Base-by-base conservation (phyloP, 2,113 vertebrate genomes). In the Rhineura floridana region DNA sequence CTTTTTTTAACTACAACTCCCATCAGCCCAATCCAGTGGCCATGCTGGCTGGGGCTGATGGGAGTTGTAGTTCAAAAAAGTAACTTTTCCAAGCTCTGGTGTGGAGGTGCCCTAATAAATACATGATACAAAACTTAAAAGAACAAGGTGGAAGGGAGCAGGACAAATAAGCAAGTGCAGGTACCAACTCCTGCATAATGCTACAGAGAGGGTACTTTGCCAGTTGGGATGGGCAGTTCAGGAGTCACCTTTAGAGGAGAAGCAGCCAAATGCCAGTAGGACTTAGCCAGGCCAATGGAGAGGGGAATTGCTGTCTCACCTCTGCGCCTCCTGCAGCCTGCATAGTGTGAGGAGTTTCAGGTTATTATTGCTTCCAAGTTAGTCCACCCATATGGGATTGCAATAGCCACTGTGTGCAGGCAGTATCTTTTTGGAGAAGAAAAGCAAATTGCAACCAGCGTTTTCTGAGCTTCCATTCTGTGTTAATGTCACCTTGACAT, bases 401-500 rank as follows among this genome's bases (percentile, higher is more conserved):
- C 36, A 13, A 1, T 48, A 62, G 78, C 85, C 90, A 48, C 55
- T 2, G 30, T 33, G 12, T 70, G 33, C 33, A 17, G 13, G 44
- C 55, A 15, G 39, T 28, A 28, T 12, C 3, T 1, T 90, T 90
- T 87, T 65, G 82, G 67, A 88, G 76, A 70, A 28, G 7, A 69
- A 39, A 0, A 0, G 33, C 76, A 69, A 1, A 7, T 19, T 48
- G 25, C 10, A 39, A 10, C 0, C 12, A 48, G 33, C 28, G 23
- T 11, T 86, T 89, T 42, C 39, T 13, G 30, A 89, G 12, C 2
- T 55, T 89, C 44, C n/a, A 36, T 88, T n/a, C 33, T n/a, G 48
- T 17, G 2, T 25, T 42, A 52, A 19, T 55, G 69, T 90, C 77
- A 90, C 65, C 62, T 91, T 90, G 85, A 86, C 50, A 50, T 55